These are phyloP conservation scores for Agonopterix heracliana DNA, from an alignment of 2,888 invertebrate genomes.

Conservation along the genomic window DNA sequence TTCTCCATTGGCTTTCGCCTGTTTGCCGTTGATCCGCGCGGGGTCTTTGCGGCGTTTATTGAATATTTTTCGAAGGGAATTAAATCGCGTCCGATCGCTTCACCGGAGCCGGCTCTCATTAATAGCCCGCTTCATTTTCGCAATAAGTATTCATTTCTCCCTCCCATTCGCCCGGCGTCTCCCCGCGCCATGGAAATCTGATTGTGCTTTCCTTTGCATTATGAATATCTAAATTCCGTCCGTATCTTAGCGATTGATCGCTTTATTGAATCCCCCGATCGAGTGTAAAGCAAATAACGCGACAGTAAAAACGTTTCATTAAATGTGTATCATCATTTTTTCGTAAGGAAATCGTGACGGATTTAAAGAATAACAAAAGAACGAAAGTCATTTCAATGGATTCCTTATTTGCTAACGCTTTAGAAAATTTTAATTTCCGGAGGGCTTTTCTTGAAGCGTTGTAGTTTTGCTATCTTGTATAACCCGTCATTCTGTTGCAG, in stretches of 20 bases:
- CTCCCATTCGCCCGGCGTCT: slow-evolving; percentile 20
- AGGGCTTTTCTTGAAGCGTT: slow-evolving; percentile 6
- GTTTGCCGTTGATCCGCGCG: slow-evolving; percentile 40
- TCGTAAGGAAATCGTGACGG: slow-evolving; percentile 25
- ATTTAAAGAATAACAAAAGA: slow-evolving; percentile 38
- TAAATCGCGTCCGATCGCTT: slow-evolving; percentile 57
- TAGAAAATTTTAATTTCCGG: slow-evolving; percentile 61
- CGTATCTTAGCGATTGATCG: slow-evolving; percentile 34
- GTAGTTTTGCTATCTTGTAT: not conserved
- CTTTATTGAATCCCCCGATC: slow-evolving; percentile 47
- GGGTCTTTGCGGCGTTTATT: slow-evolving; percentile 54
- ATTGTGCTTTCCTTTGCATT: slow-evolving; percentile 68
- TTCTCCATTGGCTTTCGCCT: slow-evolving; percentile 38
- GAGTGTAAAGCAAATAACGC: slow-evolving; percentile 47
- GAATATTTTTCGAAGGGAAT: slow-evolving; percentile 68
- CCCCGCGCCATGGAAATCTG: slow-evolving; percentile 43
- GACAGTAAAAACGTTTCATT: slow-evolving; percentile 38
- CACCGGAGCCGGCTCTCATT: slow-evolving; percentile 55
- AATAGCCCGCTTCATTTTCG: slow-evolving; percentile 65
- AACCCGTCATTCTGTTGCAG: too few relatives aligned
- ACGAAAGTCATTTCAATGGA: slow-evolving; percentile 49
- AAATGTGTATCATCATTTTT: slow-evolving; percentile 40
- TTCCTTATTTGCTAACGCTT: slow-evolving; percentile 52
- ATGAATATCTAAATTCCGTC: slow-evolving; percentile 60
- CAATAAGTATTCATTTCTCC: slow-evolving; percentile 72